Base-by-base conservation (phyloP, 2,888 invertebrate species). In the Drosophila prolongata region DNA sequence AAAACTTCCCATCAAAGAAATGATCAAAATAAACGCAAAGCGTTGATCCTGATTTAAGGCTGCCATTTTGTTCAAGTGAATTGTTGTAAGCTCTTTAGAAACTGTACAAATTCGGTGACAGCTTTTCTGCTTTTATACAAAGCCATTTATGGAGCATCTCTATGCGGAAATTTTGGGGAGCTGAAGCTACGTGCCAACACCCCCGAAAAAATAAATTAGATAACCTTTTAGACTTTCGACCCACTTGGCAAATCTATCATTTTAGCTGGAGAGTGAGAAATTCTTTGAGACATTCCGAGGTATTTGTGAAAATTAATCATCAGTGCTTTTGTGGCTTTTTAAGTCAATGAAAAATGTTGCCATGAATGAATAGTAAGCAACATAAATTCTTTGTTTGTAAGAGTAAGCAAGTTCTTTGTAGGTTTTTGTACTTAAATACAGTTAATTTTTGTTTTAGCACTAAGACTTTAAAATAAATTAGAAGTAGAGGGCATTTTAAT, bases 131-230 rank as follows among this genome's bases (percentile, higher is more conserved):
- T 61, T 87, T 87, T 82, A 87, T 85, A 80, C 47, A 47, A 11
- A 14, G 46, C 10, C 11, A 30, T 11, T n/a, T 16, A 40, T 35
- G 34, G 37, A 19, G 47, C 72, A 87, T 80, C 85, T 70, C 46
- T 57, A 70, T 47, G 74, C 88, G 87, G 88, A 85, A 82, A 75
- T 80, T 57, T 38, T 24, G 38, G 27, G 37, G 24, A 54, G 37
- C 47, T 13, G 6, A 16, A 66, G 77, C 73, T 75, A 73, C 44
- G 55, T 80, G 55, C 68, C 68, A 27, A 11, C n/a, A 11, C 34
- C n/a, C 19, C 19, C 11, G 0, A 34, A 38, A 42, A 42, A 24
- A 16, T 2, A 11, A 40, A 16, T 2, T 9, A 4, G 34, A 54
- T 34, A 54, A 13, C 24, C n/a, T 10, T 14, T 49, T n/a, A 11